Evolutionary conservation across 1,140 invertebrate genomes (phyloP), one percentile per base, ranked within the genome.

Genomic region (Goniozus legneri): DNA sequence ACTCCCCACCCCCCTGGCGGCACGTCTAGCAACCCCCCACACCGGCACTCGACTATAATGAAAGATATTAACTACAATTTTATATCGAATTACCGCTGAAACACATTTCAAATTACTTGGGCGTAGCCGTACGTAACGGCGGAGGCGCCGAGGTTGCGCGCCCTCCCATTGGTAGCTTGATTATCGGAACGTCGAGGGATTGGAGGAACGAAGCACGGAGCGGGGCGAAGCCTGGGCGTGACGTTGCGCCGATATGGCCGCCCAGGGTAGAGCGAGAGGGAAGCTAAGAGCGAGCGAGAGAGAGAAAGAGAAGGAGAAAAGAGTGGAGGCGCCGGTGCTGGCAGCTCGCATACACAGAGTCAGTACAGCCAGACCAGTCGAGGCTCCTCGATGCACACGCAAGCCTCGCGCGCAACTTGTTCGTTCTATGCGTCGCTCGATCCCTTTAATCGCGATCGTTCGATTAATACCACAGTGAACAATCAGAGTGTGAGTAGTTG

Each of bases 61-160:
- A 75, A 76, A 75, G 73, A 75, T 73, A 75, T 76, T 75, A 76
- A 73, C 69, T 76, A 73, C 71, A 75, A 76, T 76, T 75, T 76
- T 75, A 76, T 76, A 76, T 74, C 72, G 69, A 74, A 76, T 76
- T 76, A 76, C 71, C 60, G 69, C 60, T 67, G 72, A 67, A 73
- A 67, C 67, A 73, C 69, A 75, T 73, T 73, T 67, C 60, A 69
- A 73, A 76, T 76, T 72, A 72, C 65, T 67, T 66, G 70, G 73
- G 73, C 72, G 73, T 71, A 58, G 53, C 56, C 51, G 57, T 33
- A 46, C 41, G 36, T 42, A 54, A 41, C 47, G 8, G 31, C 21
- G 41, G 41, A 53, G 48, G 50, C 42, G 56, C 52, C 30, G 58
- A 51, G 48, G 46, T 56, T 53, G 47, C 13, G 15, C 7, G 32